Conservation (phyloP, 2,797 vertebrate genomes). For the Macrochelys suwanniensis region DNA sequence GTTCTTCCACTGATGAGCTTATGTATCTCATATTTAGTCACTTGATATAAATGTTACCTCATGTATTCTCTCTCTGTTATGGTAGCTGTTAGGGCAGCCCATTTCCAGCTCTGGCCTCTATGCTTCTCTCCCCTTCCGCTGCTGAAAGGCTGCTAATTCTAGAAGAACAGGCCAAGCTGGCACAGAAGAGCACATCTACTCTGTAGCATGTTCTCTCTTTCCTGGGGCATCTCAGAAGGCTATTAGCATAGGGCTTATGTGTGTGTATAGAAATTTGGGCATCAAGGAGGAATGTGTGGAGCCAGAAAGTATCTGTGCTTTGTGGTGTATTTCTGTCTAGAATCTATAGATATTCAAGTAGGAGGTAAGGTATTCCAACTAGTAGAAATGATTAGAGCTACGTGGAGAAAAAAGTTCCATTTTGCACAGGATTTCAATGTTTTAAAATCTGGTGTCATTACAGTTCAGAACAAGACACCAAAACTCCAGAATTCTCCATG, state of each 20-base stretch:
- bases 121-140: background rate
- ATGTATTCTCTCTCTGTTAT: background rate
- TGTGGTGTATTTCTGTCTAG: background rate
- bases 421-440: background rate
- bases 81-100: background rate
- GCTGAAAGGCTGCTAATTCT: background rate
- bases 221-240: background rate
- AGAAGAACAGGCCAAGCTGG: background rate
- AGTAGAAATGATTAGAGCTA: background rate
- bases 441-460: background rate
- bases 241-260: background rate
- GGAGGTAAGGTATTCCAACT: background rate
- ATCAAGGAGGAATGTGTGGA: background rate
- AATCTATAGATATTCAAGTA: background rate
- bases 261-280: background rate
- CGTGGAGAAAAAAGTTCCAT: background rate
- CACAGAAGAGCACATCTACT: background rate
- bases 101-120: background rate
- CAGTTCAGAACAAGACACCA: background rate
- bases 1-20: background rate
- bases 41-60: background rate
- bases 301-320: background rate
- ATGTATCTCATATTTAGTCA: background rate
- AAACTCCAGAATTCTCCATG: background rate
- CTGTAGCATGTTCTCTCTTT: background rate